Evolutionary conservation across 2,888 invertebrate genomes (phyloP), one percentile per base, ranked within the genome.

Genomic region (Cheiracanthium punctorium): DNA sequence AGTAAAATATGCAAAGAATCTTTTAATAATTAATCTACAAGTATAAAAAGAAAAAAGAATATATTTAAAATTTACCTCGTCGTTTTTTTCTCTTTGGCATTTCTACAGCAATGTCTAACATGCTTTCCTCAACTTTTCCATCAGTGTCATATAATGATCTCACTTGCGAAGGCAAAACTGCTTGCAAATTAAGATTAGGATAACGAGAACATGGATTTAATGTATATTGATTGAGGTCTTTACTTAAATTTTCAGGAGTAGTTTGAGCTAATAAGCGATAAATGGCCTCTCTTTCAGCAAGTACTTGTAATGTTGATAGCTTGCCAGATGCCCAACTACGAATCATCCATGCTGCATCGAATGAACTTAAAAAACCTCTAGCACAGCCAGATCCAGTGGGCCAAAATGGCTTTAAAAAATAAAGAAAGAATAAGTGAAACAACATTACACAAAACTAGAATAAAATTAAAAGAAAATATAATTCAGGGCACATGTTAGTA

Each of bases 341-440:
- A 84, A 98, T 95, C 88, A 97, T 96, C 97, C 99, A 99, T 17
- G 97, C 97, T 0, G 98, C 96, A 93, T 99, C 99, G 92, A 99
- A 94, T 2, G 97, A 96, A 28, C 98, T 97, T 1, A 99, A 93
- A 92, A 99, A 99, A 17, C 99, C 99, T 80, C 99, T 94, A 0
- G 98, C 99, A 93, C 98, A 98, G 0, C 99, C 99, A 1, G 98
- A 98, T 0, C 99, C 99, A 0, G 98, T 98, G 5, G 99, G 99
- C 99, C 99, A 99, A 92, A 99, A 99, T 0, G 97, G 97, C 94
- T 94, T 90, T 0, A 92, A 92, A 88, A n/a, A n/a, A n/a, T n/a
- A n/a, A n/a, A n/a, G n/a, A n/a, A n/a, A 89, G 89, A 88, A 33
- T 87, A 82, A n/a, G n/a, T n/a, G n/a, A 70, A 75, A 33, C 17